Base-by-base conservation (phyloP, 92 coral and sea anemone genomes). In the Epizoanthus scotinus region DNA sequence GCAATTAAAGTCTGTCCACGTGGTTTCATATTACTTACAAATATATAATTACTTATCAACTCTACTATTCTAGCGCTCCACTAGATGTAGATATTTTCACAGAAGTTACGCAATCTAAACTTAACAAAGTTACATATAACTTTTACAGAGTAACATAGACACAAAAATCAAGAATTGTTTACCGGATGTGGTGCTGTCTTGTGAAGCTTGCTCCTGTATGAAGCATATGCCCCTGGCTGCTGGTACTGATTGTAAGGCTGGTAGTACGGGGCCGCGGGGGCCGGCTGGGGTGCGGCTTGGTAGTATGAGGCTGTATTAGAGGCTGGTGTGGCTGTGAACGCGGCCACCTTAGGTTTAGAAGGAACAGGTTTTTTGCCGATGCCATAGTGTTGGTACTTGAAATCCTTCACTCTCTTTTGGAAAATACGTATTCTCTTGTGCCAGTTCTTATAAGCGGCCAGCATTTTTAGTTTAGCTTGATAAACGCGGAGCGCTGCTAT, bases 371-470 rank as follows among this genome's bases (percentile, higher is more conserved):
- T 75, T 17, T 80, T 68, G 18, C 77, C 87, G n/a, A 54, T 59
- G 24, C 77, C 64, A 63, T 84, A 80, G 5, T 64, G 88, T 57
- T 92, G 78, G 2, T 57, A 70, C 65, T 91, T 90, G 87, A 87
- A 92, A 52, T 90, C 97, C 27, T 85, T 85, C 19, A 92, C 84
- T 24, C 81, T 75, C 81, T 75, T 17, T 9, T 75, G 81, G 40
- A 75, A 75, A 40, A 75, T 75, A 38, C 68, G 40, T 14, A 75
- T 75, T 26, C 97, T 78, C 28, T 85, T 84, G 83, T 92, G 94
- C 87, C 91, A 92, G 86, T 92, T 92, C 68, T 92, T 92, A 59
- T 92, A 92, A 5, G 97, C 97, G 21, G 97, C 97, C 42, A 92
- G 80, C 97, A 92, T 92, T 85, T 92, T 90, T 18, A 92, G 86